Base-by-base conservation (phyloP, 2,113 vertebrate genomes). In the Prunella himalayana region DNA sequence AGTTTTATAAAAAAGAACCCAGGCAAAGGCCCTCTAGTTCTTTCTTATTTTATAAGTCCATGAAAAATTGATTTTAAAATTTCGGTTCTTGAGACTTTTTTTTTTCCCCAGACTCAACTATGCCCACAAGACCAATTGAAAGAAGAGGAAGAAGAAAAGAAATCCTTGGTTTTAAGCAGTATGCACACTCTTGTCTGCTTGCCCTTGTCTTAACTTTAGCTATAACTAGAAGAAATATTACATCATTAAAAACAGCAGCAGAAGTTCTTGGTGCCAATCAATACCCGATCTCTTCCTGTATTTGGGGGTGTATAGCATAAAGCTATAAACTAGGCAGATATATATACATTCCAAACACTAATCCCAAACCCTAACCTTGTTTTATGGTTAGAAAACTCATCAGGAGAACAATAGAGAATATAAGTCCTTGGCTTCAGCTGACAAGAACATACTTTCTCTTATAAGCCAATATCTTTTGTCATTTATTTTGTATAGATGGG, bases 211-310 rank as follows among this genome's bases (percentile, higher is more conserved):
- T 81, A 94, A 70, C 63, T 95, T 92, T 70, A 91, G 73, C 59
- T 81, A 89, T 77, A 91, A 83, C 76, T 65, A 65, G 44, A 73
- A 91, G 83, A 95, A 89, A 92, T 63, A 92, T 66, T 47, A 6
- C 47, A 75, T 47, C 69, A 75, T 96, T 89, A 94, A 81, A 84
- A 91, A 81, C 64, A 84, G 61, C 73, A 86, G 91, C 68, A 71
- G 61, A 89, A 92, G 47, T 84, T 82, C 69, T 94, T 94, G 39
- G 16, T 92, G 69, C 42, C 87, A 89, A 92, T 92, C 95, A 94
- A 84, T 92, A 96, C 51, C n/a, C 1, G 64, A 27, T 92, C 75
- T 78, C 56, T 78, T 39, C 59, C 64, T 63, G 63, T 63, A n/a
- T 33, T 70, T 53, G 35, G 51, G 8, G 15, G 19, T 47, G 6